Evolutionary conservation across 2,888 invertebrate genomes (phyloP), one percentile per base, ranked within the genome.

Genomic region (Stratiomys singularior): DNA sequence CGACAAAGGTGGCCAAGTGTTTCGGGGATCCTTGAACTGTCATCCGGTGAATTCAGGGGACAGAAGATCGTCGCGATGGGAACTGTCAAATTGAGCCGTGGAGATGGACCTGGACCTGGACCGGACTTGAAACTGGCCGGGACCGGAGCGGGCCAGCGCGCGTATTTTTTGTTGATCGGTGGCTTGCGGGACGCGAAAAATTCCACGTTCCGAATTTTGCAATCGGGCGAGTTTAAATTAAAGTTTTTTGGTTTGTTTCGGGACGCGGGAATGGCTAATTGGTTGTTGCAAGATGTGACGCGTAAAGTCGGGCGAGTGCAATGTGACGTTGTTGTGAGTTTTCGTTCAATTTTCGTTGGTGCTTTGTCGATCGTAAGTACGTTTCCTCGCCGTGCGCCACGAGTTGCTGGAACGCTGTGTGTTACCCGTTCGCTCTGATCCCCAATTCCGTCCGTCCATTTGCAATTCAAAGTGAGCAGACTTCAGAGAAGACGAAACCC

Each of bases 21-120:
- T 72, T 56, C 37, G 5, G 37, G 74, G 37, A 74, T 56, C 56
- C 30, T 52, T 23, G 58, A 74, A 37, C 47, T 71, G 71, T 47
- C 47, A 71, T 7, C 67, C 25, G 52, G n/a, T n/a, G n/a, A 21
- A 27, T 56, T 52, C 44, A 18, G 18, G 46, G 28, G 30, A 60
- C 37, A 44, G 21, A 74, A 58, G 58, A 52, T 47, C 71, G 47
- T 11, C 27, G 46, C 21, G 71, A 18, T 23, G 67, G 2, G 27
- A 64, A 30, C 64, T 64, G 64, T 64, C 64, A 64, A 64, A 64
- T 5, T 30, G 28, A 5, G 64, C 7, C 13, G 1, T n/a, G 30
- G 3, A 30, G 15, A 7, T 60, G 64, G 23, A 64, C 4, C 21
- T 60, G 60, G 28, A 2, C 30, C n/a, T n/a, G n/a, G n/a, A 30